phyloP scores from a whole-genome alignment of 2,888 invertebrate genomes.

The Pyralis farinalis region DNA sequence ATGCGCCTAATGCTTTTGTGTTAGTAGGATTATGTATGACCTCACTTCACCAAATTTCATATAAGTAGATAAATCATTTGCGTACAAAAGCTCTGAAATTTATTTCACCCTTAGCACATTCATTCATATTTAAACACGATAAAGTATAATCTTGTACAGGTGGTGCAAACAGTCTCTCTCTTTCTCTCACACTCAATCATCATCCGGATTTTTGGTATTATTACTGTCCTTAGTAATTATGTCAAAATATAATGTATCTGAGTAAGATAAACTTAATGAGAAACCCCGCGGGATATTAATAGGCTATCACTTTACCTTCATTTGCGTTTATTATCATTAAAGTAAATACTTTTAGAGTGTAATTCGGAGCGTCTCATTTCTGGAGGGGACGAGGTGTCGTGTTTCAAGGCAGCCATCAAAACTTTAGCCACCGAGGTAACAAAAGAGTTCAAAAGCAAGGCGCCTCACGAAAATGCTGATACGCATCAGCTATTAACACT shows the following conservation, averaged over 20 bases:
- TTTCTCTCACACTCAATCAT: not conserved
- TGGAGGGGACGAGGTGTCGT: not conserved
- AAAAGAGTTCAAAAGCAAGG: slow-evolving; percentile 11
- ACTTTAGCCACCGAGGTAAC: slow-evolving; percentile 4
- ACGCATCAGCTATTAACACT: slow-evolving; percentile 23
- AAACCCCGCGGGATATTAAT: slow-evolving; percentile 1
- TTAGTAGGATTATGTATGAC: not conserved
- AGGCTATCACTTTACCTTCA: slow-evolving; percentile 11
- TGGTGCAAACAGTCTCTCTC: not conserved
- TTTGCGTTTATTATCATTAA: slow-evolving; percentile 10
- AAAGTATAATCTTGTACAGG: not conserved
- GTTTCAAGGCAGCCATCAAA: slow-evolving; percentile 7
- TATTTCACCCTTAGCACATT: too few relatives aligned
- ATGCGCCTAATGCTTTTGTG: too few relatives aligned
- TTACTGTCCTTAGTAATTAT: slow-evolving; percentile 8
- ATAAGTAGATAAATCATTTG: too few relatives aligned
- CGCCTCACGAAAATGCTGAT: slow-evolving; percentile 20
- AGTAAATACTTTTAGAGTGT: slow-evolving; percentile 6
- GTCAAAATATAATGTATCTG: slow-evolving; percentile 10
- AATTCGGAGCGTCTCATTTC: slow-evolving; percentile 5
- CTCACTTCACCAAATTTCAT: not conserved
- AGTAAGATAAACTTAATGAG: slow-evolving; percentile 9
- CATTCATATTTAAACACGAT: not conserved
- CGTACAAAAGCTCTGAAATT: slow-evolving; percentile 9
- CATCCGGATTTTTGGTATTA: slow-evolving; percentile 7